A percentile compares a stretch with the other conserved stretches of the same genome.
These are phyloP conservation scores for Nixonia krombeini DNA, from an alignment of 1,140 invertebrate species.

Conservation along the genomic window DNA sequence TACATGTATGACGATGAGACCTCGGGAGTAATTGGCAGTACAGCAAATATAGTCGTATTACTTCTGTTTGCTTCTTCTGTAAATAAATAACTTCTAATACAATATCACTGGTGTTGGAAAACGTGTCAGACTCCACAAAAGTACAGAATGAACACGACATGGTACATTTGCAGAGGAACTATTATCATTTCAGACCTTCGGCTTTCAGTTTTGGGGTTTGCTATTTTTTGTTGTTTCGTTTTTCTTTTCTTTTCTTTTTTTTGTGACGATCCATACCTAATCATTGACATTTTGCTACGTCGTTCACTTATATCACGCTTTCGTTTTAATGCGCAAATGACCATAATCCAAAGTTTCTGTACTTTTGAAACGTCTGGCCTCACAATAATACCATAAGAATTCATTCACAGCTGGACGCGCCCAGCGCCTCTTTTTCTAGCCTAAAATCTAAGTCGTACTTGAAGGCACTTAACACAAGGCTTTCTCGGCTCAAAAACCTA, in stretches of 20 bases:
- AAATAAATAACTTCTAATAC: constrained; percentile 68
- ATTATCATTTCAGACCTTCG: constrained; percentile 37
- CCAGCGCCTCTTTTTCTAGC: constrained; percentile 69
- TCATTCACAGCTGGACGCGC: constrained; percentile 63
- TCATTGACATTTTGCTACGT: constrained; percentile 19
- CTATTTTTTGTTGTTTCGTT: not conserved
- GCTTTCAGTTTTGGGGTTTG: not conserved
- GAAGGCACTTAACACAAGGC: constrained; percentile 73
- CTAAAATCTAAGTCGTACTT: constrained; percentile 71
- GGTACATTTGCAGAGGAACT: constrained; percentile 35
- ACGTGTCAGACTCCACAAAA: constrained; percentile 40
- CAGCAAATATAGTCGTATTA: constrained; percentile 55
- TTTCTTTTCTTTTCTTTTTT: not conserved
- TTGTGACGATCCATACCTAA: not conserved
- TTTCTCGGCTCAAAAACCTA: constrained; percentile 65
- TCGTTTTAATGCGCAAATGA: constrained; percentile 24
- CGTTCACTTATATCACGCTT: constrained; percentile 34
- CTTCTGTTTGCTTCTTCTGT: constrained; percentile 60
- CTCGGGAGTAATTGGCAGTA: constrained; percentile 61
- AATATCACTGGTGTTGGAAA: constrained; percentile 69
- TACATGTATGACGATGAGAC: constrained; percentile 32
- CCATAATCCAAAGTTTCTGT: constrained; percentile 19
- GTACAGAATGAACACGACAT: constrained; percentile 34
- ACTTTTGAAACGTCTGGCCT: constrained; percentile 26
- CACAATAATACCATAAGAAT: constrained; percentile 65